Base-by-base conservation (phyloP, 1,140 invertebrate genomes). In the Protaetia brevitarsis region DNA sequence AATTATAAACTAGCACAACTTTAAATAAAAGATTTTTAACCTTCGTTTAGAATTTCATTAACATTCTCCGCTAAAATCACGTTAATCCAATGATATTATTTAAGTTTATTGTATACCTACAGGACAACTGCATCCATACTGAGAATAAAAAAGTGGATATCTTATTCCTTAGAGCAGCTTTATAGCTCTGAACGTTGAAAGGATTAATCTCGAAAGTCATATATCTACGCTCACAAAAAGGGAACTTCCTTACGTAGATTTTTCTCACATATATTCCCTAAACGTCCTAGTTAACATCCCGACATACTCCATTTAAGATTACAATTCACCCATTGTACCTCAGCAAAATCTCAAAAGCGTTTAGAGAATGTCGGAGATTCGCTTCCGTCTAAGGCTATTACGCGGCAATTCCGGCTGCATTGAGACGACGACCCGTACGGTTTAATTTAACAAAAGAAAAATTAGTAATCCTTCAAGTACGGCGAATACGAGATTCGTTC, bases 361-460 rank as follows among this genome's bases (percentile, higher is more conserved):
- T 51, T 51, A 23, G 26, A 19, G 6, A 51, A 23, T 51, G 6
- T 10, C 41, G 16, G 16, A 45, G 16, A 45, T 21, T 45, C 41
- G 21, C 16, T 51, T 19, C 21, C 13, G 19, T n/a, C n/a, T 51
- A 51, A 51, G 2, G 41, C 26, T 51, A 2, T 6, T 19, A 51
- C 13, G 1, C 16, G 16, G 11, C 4, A 19, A 26, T 51, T 51
- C 3, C 19, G 19, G 26, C 41, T 51, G 11, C 41, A 19, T 51
- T 10, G n/a, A 51, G 41, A 51, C 16, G 3, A 8, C 21, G 16
- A 19, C 16, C 16, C 16, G 16, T 51, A 51, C 13, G 19, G 41
- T 51, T 23, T 7, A 51, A 51, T 51, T 51, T 51, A 10, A 51
- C 41, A 51, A 51, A 51, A 8, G 41, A 51, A 51, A 19, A 51